Evolutionary conservation across 2,888 invertebrate genomes (phyloP).

Genomic region (Micropterix aruncella): DNA sequence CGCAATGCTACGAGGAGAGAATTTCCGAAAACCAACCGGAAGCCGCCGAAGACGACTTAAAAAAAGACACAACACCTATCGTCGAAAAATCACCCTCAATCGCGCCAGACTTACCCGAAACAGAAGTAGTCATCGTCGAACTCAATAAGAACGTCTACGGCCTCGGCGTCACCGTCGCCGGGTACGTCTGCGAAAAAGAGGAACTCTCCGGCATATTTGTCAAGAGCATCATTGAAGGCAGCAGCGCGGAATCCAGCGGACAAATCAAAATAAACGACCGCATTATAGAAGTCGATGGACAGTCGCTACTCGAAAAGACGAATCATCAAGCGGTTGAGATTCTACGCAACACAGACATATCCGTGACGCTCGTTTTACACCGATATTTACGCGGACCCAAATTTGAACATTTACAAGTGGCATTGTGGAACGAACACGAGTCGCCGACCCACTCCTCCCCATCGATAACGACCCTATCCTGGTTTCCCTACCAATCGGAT

Average conservation of each 20-base stretch:
- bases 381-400: conserved; percentile 88
- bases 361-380: conserved; percentile 80
- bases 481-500: conserved; percentile 69
- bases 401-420: conserved; percentile 82
- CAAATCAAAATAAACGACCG: conserved; percentile 92
- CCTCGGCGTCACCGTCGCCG: conserved; percentile 90
- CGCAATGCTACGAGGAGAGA: conserved; percentile 26
- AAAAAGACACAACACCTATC: conserved; percentile 25
- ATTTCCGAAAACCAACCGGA: conserved; percentile 27
- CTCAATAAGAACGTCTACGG: conserved; percentile 86
- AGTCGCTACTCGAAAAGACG: conserved; percentile 77
- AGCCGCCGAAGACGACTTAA: conserved; percentile 18
- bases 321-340: conserved; percentile 96
- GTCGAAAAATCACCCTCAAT: conserved; percentile 30
- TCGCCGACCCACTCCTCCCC: conserved; percentile 53
- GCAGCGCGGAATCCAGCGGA: conserved; percentile 86
- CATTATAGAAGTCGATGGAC: conserved; percentile 91
- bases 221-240: conserved; percentile 93
- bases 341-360: conserved; percentile 82
- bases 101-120: conserved; percentile 61
- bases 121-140: conserved; percentile 81
- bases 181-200: conserved; percentile 95
- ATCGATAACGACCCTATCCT: conserved; percentile 69
- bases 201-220: conserved; percentile 99
- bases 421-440: conserved; percentile 50